phyloP scores from a whole-genome alignment of 37 sponge, comb jelly and placozoan species.

The Beroe ovata region DNA sequence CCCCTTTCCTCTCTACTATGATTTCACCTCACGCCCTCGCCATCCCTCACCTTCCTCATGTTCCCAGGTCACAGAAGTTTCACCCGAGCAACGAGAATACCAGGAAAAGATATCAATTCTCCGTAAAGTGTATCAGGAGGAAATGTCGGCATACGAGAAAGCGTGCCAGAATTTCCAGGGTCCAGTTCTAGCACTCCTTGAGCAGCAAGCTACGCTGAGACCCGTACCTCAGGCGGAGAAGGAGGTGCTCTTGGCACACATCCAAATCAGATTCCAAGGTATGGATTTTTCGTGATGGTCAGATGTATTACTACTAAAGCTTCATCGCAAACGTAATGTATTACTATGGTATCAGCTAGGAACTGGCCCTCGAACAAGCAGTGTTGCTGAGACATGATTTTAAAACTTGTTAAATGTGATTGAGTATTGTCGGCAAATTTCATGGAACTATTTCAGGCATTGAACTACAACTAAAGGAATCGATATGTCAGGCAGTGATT shows the following conservation, averaged over 20 bases:
- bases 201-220: constrained; percentile 19
- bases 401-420: too few relatives aligned
- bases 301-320: too few relatives aligned
- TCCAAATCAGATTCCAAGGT: constrained; percentile 46
- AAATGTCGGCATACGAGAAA: constrained; percentile 57
- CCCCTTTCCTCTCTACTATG: background rate
- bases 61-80: background rate
- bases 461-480: constrained; percentile 42
- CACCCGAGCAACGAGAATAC: constrained; percentile 25
- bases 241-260: constrained; percentile 32
- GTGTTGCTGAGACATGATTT: too few relatives aligned
- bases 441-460: constrained; percentile 56
- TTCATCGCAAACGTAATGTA: too few relatives aligned
- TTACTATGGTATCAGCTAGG: too few relatives aligned
- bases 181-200: background rate
- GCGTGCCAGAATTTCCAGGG: constrained; percentile 51
- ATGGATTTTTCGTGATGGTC: too few relatives aligned
- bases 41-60: too few relatives aligned
- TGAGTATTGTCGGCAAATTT: too few relatives aligned
- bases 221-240: constrained; percentile 31
- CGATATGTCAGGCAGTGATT: constrained; percentile 50
- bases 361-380: too few relatives aligned
- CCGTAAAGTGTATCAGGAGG: constrained; percentile 24
- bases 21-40: background rate
- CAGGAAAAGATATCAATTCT: background rate